These are phyloP conservation scores for Phrynosoma blainvillii DNA, from an alignment of 2,113 vertebrate genomes.

Conservation along the genomic window DNA sequence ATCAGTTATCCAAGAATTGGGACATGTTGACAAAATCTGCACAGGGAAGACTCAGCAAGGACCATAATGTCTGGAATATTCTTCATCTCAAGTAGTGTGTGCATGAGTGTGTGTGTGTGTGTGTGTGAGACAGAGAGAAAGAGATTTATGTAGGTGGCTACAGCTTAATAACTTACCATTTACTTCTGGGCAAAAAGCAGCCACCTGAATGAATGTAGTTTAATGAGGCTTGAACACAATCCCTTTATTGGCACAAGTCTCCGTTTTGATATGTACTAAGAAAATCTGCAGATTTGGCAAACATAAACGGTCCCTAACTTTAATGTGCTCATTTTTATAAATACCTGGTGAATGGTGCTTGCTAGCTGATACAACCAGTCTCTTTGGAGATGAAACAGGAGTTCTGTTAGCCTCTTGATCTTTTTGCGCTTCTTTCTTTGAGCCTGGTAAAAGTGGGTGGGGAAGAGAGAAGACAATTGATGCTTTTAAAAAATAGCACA, in stretches of 20 bases:
- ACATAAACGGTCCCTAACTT: conserved; percentile 27
- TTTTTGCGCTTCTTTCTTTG: conserved; percentile 86
- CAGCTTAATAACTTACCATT: neutral
- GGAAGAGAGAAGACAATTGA: conserved; percentile 10
- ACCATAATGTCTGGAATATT: no score
- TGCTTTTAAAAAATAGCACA: conserved; percentile 16
- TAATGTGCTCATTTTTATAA: conserved; percentile 26
- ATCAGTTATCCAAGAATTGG: neutral
- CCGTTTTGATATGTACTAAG: conserved; percentile 37
- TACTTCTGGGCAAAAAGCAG: neutral
- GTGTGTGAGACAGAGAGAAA: no score
- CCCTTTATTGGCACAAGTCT: conserved; percentile 18
- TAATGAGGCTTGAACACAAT: conserved; percentile 32
- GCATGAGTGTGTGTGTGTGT: no score
- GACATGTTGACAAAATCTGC: neutral
- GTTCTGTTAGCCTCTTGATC: conserved; percentile 78
- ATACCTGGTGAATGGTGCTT: conserved; percentile 92
- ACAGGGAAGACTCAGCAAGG: neutral
- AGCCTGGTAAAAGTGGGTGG: conserved; percentile 68
- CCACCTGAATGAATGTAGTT: neutral
- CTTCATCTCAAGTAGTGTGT: neutral
- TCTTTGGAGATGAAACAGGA: conserved; percentile 85
- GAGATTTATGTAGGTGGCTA: neutral
- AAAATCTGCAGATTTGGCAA: conserved; percentile 23
- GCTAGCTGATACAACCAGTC: conserved; percentile 76